Conservation (phyloP, 1,140 invertebrate species). For the Drosophila busckii region DNA sequence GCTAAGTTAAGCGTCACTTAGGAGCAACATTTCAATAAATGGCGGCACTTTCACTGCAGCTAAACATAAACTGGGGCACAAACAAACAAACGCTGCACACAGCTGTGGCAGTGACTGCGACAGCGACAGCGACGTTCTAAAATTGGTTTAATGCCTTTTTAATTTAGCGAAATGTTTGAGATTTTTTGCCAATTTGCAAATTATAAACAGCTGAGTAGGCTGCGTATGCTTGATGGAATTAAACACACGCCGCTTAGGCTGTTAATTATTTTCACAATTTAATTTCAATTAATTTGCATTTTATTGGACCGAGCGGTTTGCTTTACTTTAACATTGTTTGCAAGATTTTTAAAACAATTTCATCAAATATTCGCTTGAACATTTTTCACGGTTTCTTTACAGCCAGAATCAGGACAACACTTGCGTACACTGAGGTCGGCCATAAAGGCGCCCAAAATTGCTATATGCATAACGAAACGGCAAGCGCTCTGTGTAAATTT, state of each 20-base stretch:
- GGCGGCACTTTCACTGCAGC: constrained; percentile 18
- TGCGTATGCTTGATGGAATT: constrained; percentile 10
- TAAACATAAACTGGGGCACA: neutral
- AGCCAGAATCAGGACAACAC: no score
- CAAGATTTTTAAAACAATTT: neutral
- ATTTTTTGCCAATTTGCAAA: neutral
- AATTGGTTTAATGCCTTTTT: constrained; percentile 6
- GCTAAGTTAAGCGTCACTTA: constrained; percentile 16
- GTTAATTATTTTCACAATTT: neutral
- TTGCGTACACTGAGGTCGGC: no score
- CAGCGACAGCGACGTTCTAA: neutral
- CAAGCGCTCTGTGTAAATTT: constrained; percentile 27
- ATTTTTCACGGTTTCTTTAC: neutral
- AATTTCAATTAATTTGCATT: neutral
- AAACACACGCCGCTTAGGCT: neutral
- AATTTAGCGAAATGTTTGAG: constrained; percentile 5
- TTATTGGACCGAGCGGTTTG: no score
- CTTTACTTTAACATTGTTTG: no score
- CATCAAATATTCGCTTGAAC: neutral
- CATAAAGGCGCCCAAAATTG: constrained; percentile 1
- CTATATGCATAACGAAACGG: constrained; percentile 3
- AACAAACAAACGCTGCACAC: neutral
- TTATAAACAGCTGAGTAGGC: neutral
- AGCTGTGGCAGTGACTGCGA: neutral
- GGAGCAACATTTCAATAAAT: constrained; percentile 8